Evolutionary conservation across 2,888 invertebrate genomes (phyloP), one percentile per base, ranked within the genome.

Genomic region (Ametastegia equiseti): DNA sequence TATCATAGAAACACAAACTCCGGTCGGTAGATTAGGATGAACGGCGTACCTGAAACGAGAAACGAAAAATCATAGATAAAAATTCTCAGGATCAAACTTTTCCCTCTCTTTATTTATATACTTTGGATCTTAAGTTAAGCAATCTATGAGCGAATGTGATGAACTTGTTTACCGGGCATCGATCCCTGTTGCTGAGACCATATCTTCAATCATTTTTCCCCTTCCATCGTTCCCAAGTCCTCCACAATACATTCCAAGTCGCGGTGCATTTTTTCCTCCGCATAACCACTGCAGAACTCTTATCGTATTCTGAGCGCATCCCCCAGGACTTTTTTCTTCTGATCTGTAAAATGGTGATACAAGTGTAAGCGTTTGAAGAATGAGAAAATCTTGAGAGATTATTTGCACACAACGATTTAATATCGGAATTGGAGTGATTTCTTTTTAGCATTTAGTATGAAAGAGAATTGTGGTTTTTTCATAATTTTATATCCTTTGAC

Each of bases 151-250:
- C 11, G 7, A 30, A 13, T 23, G 13, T 27, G 27, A 13, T 13
- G 30, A 15, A 83, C 79, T 27, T 57, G 23, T 36, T 79, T 82
- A 91, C 92, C 88, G 88, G 80, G 88, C 87, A 81, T 88, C 86
- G 27, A 92, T 89, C 50, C 91, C 91, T 82, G 89, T 87, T 30
- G 86, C 84, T 80, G 84, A 81, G 13, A 92, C 88, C 82, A 91
- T 84, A 50, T 86, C 85, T 81, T 90, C 86, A 19, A 92, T 85
- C 30, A 85, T 85, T 81, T 83, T 71, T n/a, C 91, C 92, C 67
- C 87, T 86, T 39, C 84, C 81, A 84, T 92, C 92, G 57, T 87
- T 88, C n/a, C 92, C 92, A 27, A 92, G 84, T 15, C 90, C 88
- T 27, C 92, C 92, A 23, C 86, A 89, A 83, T 84, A 90, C 45